A percentile compares a stretch with the other conserved stretches of the same genome.
These are phyloP conservation scores for Aphelinus certus DNA, from an alignment of 1,140 invertebrate genomes.

Conservation along the genomic window DNA sequence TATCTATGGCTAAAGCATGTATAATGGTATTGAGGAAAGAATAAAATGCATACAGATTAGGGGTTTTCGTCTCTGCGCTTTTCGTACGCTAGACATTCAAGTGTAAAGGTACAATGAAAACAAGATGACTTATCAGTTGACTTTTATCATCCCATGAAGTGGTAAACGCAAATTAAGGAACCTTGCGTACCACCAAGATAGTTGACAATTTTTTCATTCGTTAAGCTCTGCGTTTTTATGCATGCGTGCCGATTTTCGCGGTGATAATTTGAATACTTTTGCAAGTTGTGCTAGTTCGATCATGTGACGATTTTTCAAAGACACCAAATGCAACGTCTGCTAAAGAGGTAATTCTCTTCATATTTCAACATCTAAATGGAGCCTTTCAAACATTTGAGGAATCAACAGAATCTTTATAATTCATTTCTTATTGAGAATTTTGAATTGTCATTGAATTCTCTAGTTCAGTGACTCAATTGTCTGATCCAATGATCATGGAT, in stretches of 20 bases:
- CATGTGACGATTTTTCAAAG: conserved; percentile 12
- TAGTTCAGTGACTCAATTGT: no score
- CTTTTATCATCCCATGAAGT: conserved; percentile 3
- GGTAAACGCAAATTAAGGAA: conserved; percentile 7
- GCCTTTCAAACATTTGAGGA: no score
- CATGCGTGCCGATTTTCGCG: conserved; percentile 12
- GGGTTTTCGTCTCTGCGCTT: background rate
- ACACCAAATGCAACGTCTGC: background rate
- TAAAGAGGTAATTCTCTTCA: background rate
- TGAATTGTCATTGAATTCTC: no score
- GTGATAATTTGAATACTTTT: conserved; percentile 11
- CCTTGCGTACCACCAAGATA: no score
- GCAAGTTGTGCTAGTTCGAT: conserved; percentile 8
- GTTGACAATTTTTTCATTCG: background rate
- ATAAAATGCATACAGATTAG: conserved; percentile 46
- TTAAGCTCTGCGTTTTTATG: background rate
- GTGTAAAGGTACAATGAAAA: conserved; percentile 45
- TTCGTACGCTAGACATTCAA: background rate
- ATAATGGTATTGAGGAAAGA: conserved; percentile 43
- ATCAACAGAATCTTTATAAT: no score
- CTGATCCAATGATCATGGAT: no score
- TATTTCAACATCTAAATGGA: no score
- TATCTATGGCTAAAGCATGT: conserved; percentile 45
- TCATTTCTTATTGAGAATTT: no score
- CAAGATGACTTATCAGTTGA: conserved; percentile 40